phyloP scores from a whole-genome alignment of 92 coral and sea anemone genomes.

The Meandrina meandrites region DNA sequence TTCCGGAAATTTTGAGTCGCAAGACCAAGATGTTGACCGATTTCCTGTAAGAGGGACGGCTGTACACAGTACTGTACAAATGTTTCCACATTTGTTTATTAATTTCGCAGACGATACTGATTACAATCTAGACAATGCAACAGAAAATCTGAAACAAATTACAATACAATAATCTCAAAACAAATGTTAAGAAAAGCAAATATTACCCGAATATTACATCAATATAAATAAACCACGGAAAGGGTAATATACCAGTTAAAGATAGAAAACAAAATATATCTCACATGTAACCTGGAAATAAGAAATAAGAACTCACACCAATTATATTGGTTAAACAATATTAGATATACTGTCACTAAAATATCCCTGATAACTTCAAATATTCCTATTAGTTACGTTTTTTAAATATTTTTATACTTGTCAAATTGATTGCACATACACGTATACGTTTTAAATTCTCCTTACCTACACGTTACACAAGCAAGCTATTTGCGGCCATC shows the following conservation, averaged over 20 bases:
- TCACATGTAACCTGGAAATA: not conserved
- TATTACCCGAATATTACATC: not conserved
- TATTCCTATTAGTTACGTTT: not conserved
- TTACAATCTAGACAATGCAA: not conserved
- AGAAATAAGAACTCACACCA: not conserved
- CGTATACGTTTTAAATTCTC: too few relatives aligned
- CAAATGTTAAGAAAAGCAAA: not conserved
- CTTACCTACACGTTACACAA: too few relatives aligned
- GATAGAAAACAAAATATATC: not conserved
- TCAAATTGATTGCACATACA: not conserved
- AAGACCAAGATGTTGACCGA: too few relatives aligned
- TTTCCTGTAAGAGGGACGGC: too few relatives aligned
- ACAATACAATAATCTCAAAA: not conserved
- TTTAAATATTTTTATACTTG: not conserved
- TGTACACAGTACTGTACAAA: too few relatives aligned
- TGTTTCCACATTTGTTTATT: not conserved
- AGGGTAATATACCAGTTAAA: not conserved
- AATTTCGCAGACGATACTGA: not conserved
- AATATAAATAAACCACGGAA: not conserved
- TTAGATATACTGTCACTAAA: not conserved
- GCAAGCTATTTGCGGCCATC: too few relatives aligned
- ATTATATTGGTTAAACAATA: too few relatives aligned
- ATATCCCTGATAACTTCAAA: not conserved
- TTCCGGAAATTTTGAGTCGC: too few relatives aligned
- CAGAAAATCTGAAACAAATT: not conserved